Evolutionary conservation across 1,140 invertebrate genomes (phyloP).

Genomic region (Chelonus insularis): DNA sequence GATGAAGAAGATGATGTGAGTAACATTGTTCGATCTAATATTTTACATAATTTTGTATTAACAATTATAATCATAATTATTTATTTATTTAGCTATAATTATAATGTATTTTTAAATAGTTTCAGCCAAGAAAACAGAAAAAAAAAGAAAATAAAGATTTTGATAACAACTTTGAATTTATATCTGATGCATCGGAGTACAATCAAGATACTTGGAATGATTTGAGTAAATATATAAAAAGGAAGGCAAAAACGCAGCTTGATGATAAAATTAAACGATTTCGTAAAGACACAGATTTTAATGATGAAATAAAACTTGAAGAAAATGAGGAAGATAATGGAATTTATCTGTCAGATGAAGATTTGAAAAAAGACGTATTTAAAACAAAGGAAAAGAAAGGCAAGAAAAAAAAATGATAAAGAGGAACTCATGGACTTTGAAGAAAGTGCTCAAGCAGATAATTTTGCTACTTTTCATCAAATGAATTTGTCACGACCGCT

Average conservation of each 20-base stretch:
- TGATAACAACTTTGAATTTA: slow-evolving; percentile 75
- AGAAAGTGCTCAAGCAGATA: slow-evolving; percentile 71
- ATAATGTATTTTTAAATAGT: slow-evolving; percentile 57
- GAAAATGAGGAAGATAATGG: slow-evolving; percentile 46
- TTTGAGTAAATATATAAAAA: slow-evolving; percentile 78
- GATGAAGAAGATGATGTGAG: slow-evolving; percentile 80
- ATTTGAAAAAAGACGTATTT: slow-evolving; percentile 47
- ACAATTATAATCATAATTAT: too few relatives aligned
- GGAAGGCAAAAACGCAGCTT: slow-evolving; percentile 77
- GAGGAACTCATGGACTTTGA: slow-evolving; percentile 72
- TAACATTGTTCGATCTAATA: slow-evolving; percentile 29
- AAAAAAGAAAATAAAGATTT: slow-evolving; percentile 73
- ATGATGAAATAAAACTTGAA: slow-evolving; percentile 45
- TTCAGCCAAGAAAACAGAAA: slow-evolving; percentile 77
- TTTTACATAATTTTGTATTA: too few relatives aligned
- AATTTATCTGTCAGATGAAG: slow-evolving; percentile 43
- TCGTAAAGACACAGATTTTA: slow-evolving; percentile 43
- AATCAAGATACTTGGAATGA: slow-evolving; percentile 85
- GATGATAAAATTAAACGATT: slow-evolving; percentile 83
- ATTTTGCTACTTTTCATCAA: slow-evolving; percentile 81
- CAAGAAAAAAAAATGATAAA: slow-evolving; percentile 47
- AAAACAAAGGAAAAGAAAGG: slow-evolving; percentile 47
- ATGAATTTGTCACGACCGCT: slow-evolving; percentile 91
- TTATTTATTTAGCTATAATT: slow-evolving; percentile 24
- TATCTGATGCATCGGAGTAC: slow-evolving; percentile 72